Base-by-base conservation (phyloP, 2,113 vertebrate genomes). In the Acanthochromis polyacanthus region DNA sequence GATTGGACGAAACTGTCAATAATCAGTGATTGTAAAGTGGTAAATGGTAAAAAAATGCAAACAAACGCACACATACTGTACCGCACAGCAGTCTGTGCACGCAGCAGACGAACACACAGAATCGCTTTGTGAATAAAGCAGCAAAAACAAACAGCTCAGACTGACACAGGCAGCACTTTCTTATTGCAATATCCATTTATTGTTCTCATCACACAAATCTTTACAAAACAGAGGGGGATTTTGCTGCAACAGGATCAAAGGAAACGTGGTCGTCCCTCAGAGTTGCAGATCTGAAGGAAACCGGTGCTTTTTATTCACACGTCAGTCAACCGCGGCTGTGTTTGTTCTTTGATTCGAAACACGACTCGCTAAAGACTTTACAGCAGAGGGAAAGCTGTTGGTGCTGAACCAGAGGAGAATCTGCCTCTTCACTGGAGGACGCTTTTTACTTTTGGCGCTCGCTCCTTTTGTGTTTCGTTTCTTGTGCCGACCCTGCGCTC, bases 101-200 rank as follows among this genome's bases (percentile, higher is more conserved):
- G 25, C 25, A 25, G 2, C 25, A 25, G 30, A 30, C 30, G 30
- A 30, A 30, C 30, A 11, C 59, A 30, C 43, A 30, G 28, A 40
- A 40, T 7, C 43, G 20, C 45, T 8, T 22, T 50, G 28, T 46
- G 71, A 75, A 62, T 20, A 67, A 40, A 50, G 51, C 32, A 51
- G 46, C 45, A 30, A 78, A 50, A 74, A 83, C 62, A 83, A 63
- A 56, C 48, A 50, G 25, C 1, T 36, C 56, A 43, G 56, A 46
- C 52, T 20, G 50, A 65, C 74, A 60, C 71, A 60, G 58, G 23
- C 57, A 63, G 50, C 16, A 48, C 68, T 36, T 64, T 91, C 75
- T 88, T 90, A 91, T 90, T 92, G 88, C 89, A 92, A 89, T 88
- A 89, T 88, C 85, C 84, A 89, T 92, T 95, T 93, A 94, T 92